Conservation (phyloP, 2,888 invertebrate genomes). For the Agrochola lota region DNA sequence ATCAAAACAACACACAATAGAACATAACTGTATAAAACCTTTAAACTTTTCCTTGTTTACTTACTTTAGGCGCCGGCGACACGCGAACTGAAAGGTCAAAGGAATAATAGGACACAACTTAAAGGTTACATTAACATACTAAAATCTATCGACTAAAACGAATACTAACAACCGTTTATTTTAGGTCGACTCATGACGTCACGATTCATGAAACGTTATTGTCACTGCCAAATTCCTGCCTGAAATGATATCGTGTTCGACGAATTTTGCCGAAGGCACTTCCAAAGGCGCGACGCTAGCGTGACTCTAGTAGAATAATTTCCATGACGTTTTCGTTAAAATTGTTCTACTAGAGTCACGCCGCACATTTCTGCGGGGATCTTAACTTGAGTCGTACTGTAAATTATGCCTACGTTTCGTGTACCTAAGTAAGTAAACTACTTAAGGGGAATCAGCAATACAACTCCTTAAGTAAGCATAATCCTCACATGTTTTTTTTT, state of each 20-base stretch:
- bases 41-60: not conserved
- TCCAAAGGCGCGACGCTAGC: not conserved
- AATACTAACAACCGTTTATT: not conserved
- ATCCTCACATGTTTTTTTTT: no score
- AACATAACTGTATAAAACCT: not conserved
- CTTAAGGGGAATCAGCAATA: no score
- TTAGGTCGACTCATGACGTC: not conserved
- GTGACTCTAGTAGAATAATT: not conserved
- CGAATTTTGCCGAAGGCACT: not conserved
- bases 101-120: not conserved
- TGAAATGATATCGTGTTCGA: not conserved
- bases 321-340: not conserved
- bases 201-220: not conserved
- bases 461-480: no score
- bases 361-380: not conserved
- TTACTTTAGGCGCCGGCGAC: not conserved
- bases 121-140: not conserved
- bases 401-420: not conserved
- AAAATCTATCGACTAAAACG: not conserved
- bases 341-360: not conserved
- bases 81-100: conserved; percentile 25
- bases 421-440: not conserved
- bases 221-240: not conserved
- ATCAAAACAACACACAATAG: not conserved
- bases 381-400: not conserved